Conservation (phyloP, 92 coral and sea anemone species). For the Paragorgia papillata region DNA sequence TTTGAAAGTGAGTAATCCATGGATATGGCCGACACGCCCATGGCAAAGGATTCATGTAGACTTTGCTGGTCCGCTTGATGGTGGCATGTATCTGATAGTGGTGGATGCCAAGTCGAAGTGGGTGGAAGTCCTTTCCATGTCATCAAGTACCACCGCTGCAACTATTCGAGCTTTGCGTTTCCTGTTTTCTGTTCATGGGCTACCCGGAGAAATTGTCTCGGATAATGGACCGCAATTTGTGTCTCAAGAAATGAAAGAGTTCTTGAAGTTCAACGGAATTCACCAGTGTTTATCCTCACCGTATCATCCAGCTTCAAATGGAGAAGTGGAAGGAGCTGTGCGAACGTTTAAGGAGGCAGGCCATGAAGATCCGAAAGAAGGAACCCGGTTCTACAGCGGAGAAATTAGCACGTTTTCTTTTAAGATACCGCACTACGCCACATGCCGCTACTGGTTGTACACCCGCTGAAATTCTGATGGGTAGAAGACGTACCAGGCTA, state of each 20-base stretch:
- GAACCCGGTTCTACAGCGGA: slow-evolving; percentile 9
- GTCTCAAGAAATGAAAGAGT: slow-evolving; percentile 23
- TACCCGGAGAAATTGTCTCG: slow-evolving; percentile 44
- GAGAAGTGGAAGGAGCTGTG: background rate
- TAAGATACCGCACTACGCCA: slow-evolving; percentile 44
- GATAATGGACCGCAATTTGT: slow-evolving; percentile 48
- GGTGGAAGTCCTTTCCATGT: slow-evolving; percentile 53
- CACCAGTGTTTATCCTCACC: slow-evolving; percentile 19
- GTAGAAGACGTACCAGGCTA: slow-evolving; percentile 48
- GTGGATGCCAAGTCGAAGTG: slow-evolving; percentile 58
- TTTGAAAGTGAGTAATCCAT: slow-evolving; percentile 38
- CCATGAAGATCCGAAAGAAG: slow-evolving; percentile 49
- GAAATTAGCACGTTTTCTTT: background rate
- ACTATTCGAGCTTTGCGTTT: slow-evolving; percentile 47
- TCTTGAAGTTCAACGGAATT: slow-evolving; percentile 30
- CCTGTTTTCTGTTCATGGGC: slow-evolving; percentile 50
- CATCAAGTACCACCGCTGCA: slow-evolving; percentile 42
- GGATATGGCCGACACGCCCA: slow-evolving; percentile 33
- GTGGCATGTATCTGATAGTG: slow-evolving; percentile 41
- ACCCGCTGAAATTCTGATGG: slow-evolving; percentile 57
- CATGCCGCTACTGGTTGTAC: slow-evolving; percentile 60
- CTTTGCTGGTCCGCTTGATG: slow-evolving; percentile 53
- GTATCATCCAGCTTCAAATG: slow-evolving; percentile 17
- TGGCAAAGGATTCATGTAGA: slow-evolving; percentile 62
- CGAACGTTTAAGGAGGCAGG: slow-evolving; percentile 18